phyloP scores from a whole-genome alignment of 2,888 invertebrate genomes.

The Matsumyia berberina region DNA sequence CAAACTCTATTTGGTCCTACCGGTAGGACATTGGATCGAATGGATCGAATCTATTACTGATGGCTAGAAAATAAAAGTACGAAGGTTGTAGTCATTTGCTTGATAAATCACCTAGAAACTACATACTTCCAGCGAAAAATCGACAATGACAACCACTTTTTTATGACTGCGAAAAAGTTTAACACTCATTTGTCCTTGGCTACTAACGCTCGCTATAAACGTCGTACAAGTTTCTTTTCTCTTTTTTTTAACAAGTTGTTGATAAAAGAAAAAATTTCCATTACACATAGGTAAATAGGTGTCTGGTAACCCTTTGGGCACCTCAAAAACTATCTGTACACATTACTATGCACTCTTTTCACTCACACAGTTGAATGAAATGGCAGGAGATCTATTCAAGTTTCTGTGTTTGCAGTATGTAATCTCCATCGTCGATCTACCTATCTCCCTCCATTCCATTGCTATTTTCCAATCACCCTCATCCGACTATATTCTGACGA shows the following conservation, averaged over 20 bases:
- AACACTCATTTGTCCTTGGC: constrained; percentile 12
- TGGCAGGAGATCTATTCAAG: constrained; percentile 62
- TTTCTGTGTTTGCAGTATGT: constrained; percentile 52
- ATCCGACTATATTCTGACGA: constrained; percentile 57
- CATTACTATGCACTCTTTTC: constrained; percentile 43
- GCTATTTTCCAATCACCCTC: constrained; percentile 62
- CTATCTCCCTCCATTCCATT: constrained; percentile 65
- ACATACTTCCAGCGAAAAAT: too few relatives aligned
- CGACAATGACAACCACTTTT: too few relatives aligned
- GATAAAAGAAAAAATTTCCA: constrained; percentile 13
- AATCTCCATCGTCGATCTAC: constrained; percentile 63
- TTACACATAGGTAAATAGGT: background rate
- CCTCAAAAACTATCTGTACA: constrained; percentile 62
- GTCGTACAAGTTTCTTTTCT: background rate
- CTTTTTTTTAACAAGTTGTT: background rate
- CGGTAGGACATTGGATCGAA: too few relatives aligned
- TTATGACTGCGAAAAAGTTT: constrained; percentile 17
- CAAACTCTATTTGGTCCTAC: too few relatives aligned
- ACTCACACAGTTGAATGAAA: constrained; percentile 46
- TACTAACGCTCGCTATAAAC: background rate
- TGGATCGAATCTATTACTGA: too few relatives aligned
- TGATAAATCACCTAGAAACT: too few relatives aligned
- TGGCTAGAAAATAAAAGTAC: too few relatives aligned
- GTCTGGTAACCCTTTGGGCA: constrained; percentile 71
- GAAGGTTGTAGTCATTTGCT: too few relatives aligned